Evolutionary conservation across 1,140 invertebrate species (phyloP).

Genomic region (Heliconius eleuchia): DNA sequence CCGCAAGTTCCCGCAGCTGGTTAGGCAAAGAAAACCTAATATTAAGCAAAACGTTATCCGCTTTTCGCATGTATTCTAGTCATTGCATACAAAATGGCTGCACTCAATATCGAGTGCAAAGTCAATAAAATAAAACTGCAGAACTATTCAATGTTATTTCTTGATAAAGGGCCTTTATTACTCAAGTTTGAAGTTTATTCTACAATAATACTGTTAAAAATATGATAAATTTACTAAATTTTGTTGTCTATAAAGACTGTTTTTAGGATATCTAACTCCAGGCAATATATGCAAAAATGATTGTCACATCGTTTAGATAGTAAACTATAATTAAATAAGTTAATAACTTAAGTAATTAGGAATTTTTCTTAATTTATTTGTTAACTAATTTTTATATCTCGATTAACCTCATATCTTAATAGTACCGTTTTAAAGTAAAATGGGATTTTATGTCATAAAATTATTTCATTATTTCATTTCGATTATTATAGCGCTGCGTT

Average conservation of each 20-base stretch:
- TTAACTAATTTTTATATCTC: background rate
- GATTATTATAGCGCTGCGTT: too few species aligned
- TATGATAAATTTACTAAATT: background rate
- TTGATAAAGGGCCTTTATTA: too few species aligned
- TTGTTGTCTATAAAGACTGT: background rate
- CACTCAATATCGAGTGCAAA: too few species aligned
- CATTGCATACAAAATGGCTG: too few species aligned
- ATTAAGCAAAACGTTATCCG: too few species aligned
- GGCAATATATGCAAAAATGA: background rate
- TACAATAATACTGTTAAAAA: background rate
- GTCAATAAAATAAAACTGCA: too few species aligned
- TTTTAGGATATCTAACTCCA: background rate
- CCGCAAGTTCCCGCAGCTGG: too few species aligned
- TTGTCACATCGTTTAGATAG: conserved; percentile 1
- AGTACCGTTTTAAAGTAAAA: background rate
- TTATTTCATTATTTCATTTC: too few species aligned
- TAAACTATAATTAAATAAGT: background rate
- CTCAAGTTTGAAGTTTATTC: too few species aligned
- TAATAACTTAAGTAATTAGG: background rate
- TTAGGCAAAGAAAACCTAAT: too few species aligned
- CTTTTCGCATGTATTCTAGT: too few species aligned
- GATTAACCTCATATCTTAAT: background rate
- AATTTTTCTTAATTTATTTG: background rate
- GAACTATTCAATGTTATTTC: too few species aligned
- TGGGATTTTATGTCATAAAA: background rate